Base-by-base conservation (phyloP, 1,140 invertebrate genomes). In the Polypedilum pembai region DNA sequence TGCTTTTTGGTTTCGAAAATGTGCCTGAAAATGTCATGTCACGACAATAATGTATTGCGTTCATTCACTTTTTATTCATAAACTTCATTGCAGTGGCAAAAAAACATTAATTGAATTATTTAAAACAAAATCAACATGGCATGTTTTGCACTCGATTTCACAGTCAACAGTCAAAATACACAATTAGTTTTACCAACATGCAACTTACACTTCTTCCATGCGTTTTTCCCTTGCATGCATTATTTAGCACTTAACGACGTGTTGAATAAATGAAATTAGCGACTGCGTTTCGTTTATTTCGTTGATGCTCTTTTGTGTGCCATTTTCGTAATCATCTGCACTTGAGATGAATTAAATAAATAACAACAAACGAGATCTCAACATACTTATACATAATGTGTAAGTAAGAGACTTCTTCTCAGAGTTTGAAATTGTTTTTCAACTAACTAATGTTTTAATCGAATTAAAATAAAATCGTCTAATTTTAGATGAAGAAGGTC, bases 1-100 rank as follows among this genome's bases (percentile, higher is more conserved):
- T n/a, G n/a, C n/a, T n/a, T 69, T 20, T 17, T 7, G 20, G 3
- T 69, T 21, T 18, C 8, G 15, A 15, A 66, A 66, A 56, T 56
- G 45, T 56, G n/a, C n/a, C 17, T 69, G 15, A 20, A 69, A 69
- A 69, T 69, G 65, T 69, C 65, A 69, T 69, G 65, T 69, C 65
- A 69, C 65, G 65, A 69, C 20, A 33, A 33, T 33, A 33, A 33
- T 33, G 65, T 69, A 21, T 69, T 69, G 65, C 65, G 65, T 69
- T 69, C 17, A 69, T 69, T 21, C 8, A 20, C 17, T 69, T 3
- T 18, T 8, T 20, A 18, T 69, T 45, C 15, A 12, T 45, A 66
- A 17, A 18, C 7, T 20, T 69, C 17, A 69, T 20, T 21, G 15
- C 17, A 8, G n/a, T 69, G 45, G n/a, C 45, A 56, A 15, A 45